Evolutionary conservation across 2,113 vertebrate genomes (phyloP).

Genomic region (Willisornis vidua): DNA sequence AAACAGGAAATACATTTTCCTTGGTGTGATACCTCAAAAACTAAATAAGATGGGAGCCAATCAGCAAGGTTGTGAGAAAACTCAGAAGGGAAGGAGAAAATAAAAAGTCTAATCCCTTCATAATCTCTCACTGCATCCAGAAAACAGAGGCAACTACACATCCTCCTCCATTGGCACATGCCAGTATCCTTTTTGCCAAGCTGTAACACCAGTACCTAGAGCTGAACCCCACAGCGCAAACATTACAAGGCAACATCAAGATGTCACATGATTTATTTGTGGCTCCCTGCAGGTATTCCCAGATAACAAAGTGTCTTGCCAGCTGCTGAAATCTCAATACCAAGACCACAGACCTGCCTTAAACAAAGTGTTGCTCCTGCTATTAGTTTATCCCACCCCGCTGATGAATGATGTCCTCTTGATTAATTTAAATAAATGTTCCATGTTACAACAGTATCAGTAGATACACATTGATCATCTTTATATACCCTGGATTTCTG

Average conservation of each 20-base stretch:
- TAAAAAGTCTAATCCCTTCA: not conserved
- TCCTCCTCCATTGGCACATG: not conserved
- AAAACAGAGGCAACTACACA: not conserved
- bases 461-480: not conserved
- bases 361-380: not conserved
- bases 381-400: not conserved
- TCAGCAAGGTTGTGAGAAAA: not conserved
- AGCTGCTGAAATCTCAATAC: not conserved
- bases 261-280: not conserved
- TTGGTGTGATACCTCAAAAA: not conserved
- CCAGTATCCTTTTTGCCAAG: not conserved
- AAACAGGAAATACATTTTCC: not conserved
- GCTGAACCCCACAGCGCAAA: not conserved
- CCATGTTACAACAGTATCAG: not conserved
- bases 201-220: not conserved
- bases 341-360: not conserved
- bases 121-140: not conserved
- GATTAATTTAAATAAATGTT: constrained; percentile 23
- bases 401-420: not conserved
- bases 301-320: not conserved
- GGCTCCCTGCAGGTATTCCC: not conserved
- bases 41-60: not conserved
- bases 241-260: not conserved
- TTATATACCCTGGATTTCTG: not conserved
- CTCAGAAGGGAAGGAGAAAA: not conserved